A percentile compares a stretch with the other conserved stretches of the same genome.
Evolutionary conservation across 2,113 vertebrate species (phyloP).

Genomic region (Caretta caretta): DNA sequence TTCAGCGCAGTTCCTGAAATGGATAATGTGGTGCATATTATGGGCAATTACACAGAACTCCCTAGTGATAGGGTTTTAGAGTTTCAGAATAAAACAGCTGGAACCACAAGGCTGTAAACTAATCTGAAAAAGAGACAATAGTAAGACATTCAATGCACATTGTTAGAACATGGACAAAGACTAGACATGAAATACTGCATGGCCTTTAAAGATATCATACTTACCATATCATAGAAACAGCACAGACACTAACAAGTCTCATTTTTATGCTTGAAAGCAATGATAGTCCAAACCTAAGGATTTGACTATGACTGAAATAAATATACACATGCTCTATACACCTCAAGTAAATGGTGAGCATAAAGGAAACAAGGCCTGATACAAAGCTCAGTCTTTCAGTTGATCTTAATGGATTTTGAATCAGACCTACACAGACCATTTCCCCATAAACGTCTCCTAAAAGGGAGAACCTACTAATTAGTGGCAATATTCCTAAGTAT

Average conservation of each 20-base stretch:
- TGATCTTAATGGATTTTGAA: conserved; percentile 22
- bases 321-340: not conserved
- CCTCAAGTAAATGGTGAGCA: not conserved
- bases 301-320: not conserved
- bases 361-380: conserved; percentile 32
- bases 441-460: conserved; percentile 15
- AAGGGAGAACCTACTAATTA: conserved; percentile 30
- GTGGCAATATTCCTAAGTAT: not conserved
- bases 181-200: conserved; percentile 24
- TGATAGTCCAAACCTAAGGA: conserved; percentile 12
- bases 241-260: conserved; percentile 43
- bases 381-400: conserved; percentile 14
- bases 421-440: conserved; percentile 16
- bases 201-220: conserved; percentile 18
- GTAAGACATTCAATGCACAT: conserved; percentile 59
- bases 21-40: conserved; percentile 93
- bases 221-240: conserved; percentile 22
- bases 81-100: conserved; percentile 90
- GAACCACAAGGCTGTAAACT: conserved; percentile 84
- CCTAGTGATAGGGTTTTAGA: conserved; percentile 86
- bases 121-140: conserved; percentile 80
- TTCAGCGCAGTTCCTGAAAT: conserved; percentile 89
- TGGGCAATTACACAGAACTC: conserved; percentile 93
- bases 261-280: conserved; percentile 24
- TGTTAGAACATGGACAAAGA: conserved; percentile 66